Evolutionary conservation across 2,797 vertebrate species (phyloP), one percentile per base, ranked within the genome.

Genomic region (Ammospiza maritima): DNA sequence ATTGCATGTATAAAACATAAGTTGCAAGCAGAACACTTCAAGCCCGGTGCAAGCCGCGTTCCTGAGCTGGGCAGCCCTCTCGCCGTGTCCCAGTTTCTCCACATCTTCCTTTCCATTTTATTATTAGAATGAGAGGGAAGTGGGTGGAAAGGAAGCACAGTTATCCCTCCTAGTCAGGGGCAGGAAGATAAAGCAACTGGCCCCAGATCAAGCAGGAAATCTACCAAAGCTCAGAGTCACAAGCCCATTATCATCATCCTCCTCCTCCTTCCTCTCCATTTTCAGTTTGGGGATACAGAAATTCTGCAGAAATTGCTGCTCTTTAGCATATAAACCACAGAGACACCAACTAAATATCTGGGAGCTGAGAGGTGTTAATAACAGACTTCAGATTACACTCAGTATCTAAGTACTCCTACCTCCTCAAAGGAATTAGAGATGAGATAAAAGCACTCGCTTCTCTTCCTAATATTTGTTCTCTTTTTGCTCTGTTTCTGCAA

Each of bases 1-100:
- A 90, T 64, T 93, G 77, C 84, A 90, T 70, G 34, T 95, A 95
- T 95, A 94, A 95, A 94, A 93, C 90, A 76, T 89, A 84, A 89
- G 17, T 64, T 73, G 83, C 82, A 90, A 76, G 89, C 66, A 88
- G 88, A 94, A 82, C 8, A n/a, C 80, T 87, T 85, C 81, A 60
- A 88, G 74, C 18, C 45, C 85, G 32, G 85, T 25, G 67, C 34
- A 91, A 84, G 66, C 4, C 3, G 30, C 7, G 80, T 19, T 93
- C 60, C 0, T n/a, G 45, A 47, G 94, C 85, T 77, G 93, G 91
- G 88, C 88, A 91, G 89, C 50, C 85, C 91, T 71, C 56, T 23
- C 0, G 0, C 73, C 0, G 3, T 32, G 75, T 94, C 88, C 90
- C 91, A 79, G 42, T 88, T 93, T 91, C 69, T 90, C 73, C 61